These are phyloP conservation scores for Pangasius macronema DNA, from an alignment of 2,797 vertebrate species.

Conservation along the genomic window DNA sequence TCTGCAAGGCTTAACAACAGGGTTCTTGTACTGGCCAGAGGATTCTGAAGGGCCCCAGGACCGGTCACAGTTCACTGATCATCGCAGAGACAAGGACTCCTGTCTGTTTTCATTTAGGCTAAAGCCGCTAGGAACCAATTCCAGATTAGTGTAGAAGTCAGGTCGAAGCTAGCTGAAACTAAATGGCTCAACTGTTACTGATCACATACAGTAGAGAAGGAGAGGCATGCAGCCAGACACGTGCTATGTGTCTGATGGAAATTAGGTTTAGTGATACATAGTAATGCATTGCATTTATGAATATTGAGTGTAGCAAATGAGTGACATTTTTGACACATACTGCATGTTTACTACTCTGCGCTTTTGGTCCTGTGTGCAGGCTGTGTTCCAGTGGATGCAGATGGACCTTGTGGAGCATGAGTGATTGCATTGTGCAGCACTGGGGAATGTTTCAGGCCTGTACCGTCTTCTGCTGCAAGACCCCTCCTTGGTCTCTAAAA, in stretches of 20 bases:
- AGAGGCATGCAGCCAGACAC: conserved; percentile 14
- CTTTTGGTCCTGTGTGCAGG: conserved; percentile 43
- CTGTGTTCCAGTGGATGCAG: conserved; percentile 65
- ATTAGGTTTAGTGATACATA: conserved; percentile 4
- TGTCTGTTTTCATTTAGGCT: conserved; percentile 59
- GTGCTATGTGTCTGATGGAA: background rate
- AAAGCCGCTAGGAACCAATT: conserved; percentile 51
- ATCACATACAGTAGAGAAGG: conserved; percentile 33
- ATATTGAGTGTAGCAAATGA: conserved; percentile 2
- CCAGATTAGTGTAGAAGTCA: conserved; percentile 48
- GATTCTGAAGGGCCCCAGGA: conserved; percentile 55
- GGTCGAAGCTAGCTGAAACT: conserved; percentile 39
- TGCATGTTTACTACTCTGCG: conserved; percentile 12
- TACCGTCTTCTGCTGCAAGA: conserved; percentile 63
- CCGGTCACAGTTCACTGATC: conserved; percentile 59
- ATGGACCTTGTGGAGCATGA: conserved; percentile 69
- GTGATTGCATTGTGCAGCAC: conserved; percentile 64
- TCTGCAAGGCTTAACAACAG: conserved; percentile 79
- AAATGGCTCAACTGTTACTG: conserved; percentile 43
- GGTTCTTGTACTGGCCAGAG: conserved; percentile 72
- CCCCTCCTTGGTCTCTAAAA: conserved; percentile 61
- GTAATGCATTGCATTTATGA: background rate
- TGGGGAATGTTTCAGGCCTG: conserved; percentile 62
- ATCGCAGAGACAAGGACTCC: conserved; percentile 52
- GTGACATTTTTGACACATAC: background rate